Evolutionary conservation across 2,888 invertebrate genomes (phyloP).

Genomic region (Caenorhabditis sp.): DNA sequence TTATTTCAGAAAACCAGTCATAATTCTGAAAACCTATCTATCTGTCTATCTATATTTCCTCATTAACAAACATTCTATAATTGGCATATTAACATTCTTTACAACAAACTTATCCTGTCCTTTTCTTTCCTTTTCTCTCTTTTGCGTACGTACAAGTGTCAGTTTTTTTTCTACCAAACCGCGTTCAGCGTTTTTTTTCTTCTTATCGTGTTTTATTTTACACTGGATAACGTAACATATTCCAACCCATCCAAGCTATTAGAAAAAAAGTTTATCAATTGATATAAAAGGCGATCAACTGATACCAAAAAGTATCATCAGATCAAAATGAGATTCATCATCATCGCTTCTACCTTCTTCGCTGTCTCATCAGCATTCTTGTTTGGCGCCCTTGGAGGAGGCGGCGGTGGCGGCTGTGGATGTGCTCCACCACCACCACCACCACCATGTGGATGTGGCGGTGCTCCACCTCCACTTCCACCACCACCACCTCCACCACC

Average conservation of each 20-base stretch:
- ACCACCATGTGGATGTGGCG: constrained; percentile 15
- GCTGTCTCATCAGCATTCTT: constrained; percentile 41
- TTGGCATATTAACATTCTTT: too few relatives aligned
- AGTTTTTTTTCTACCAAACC: constrained; percentile 33
- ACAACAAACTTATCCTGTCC: too few relatives aligned
- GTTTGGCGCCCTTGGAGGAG: constrained; percentile 39
- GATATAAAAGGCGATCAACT: background rate
- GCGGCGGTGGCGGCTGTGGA: constrained; percentile 4
- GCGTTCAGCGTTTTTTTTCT: background rate
- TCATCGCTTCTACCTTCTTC: constrained; percentile 32
- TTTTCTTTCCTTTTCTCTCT: too few relatives aligned
- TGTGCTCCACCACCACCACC: constrained; percentile 37
- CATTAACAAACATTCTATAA: too few relatives aligned
- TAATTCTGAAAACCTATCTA: too few relatives aligned
- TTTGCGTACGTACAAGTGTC: constrained; percentile 1
- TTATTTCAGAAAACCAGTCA: too few relatives aligned
- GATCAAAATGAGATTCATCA: constrained; percentile 35
- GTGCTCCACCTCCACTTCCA: constrained; percentile 3
- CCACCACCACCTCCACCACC: constrained; percentile 3
- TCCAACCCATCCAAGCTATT: background rate
- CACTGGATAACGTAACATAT: background rate
- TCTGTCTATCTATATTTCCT: too few relatives aligned
- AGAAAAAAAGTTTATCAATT: background rate
- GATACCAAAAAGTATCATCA: background rate
- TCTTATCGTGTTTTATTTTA: background rate